A percentile compares a stretch with the other conserved stretches of the same genome.
Evolutionary conservation across 2,888 invertebrate species (phyloP).

Genomic region (Orthosia incerta): DNA sequence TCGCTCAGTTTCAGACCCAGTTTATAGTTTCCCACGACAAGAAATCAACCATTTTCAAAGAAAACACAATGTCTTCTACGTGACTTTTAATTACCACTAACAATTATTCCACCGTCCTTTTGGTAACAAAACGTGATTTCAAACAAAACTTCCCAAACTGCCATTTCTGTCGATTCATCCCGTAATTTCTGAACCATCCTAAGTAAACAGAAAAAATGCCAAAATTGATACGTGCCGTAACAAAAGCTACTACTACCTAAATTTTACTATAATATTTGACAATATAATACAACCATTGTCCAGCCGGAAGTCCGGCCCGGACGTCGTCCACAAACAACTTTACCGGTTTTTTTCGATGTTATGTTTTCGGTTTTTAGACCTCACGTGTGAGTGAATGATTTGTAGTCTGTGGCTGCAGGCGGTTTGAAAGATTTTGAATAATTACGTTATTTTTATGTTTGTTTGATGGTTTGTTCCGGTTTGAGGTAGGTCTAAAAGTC

Average conservation of each 20-base stretch:
- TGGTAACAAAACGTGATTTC: constrained; percentile 28
- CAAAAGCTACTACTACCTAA: constrained; percentile 51
- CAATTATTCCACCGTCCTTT: not conserved
- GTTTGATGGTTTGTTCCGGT: constrained; percentile 27
- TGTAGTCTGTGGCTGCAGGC: constrained; percentile 47
- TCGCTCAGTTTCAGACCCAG: not conserved
- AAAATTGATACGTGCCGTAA: constrained; percentile 56
- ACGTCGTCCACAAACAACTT: constrained; percentile 63
- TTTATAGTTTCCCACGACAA: not conserved
- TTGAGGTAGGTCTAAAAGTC: constrained; percentile 36
- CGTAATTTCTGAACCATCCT: constrained; percentile 19
- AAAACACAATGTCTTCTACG: not conserved
- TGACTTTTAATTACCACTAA: constrained; percentile 11
- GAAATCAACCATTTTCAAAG: not conserved
- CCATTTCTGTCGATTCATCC: not conserved
- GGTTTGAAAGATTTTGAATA: constrained; percentile 23
- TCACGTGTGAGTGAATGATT: constrained; percentile 60
- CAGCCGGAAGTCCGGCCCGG: constrained; percentile 65
- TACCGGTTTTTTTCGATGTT: constrained; percentile 46
- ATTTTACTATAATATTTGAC: constrained; percentile 55
- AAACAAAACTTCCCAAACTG: constrained; percentile 3
- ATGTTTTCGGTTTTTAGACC: constrained; percentile 52
- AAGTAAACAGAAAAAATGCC: constrained; percentile 38
- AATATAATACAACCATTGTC: constrained; percentile 56
- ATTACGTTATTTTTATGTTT: constrained; percentile 9